Evolutionary conservation across 2,888 invertebrate genomes (phyloP).

Genomic region (Podabrus alpinus): DNA sequence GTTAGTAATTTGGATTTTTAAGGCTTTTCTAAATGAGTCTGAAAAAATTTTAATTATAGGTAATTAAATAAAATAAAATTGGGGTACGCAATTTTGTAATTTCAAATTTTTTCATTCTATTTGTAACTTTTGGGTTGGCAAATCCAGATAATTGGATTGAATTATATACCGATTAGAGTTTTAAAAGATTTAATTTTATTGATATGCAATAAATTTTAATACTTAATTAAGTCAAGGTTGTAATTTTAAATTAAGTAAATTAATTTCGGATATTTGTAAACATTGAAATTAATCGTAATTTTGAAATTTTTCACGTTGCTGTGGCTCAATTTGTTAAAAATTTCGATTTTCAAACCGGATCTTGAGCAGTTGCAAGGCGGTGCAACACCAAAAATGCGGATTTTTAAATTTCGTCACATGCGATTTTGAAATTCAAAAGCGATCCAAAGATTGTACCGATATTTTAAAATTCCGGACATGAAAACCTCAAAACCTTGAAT

Average conservation of each 20-base stretch:
- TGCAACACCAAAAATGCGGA: not conserved
- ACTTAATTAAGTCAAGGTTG: slow-evolving; percentile 5
- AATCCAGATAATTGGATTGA: not conserved
- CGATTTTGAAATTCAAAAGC: not conserved
- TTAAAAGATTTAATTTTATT: not conserved
- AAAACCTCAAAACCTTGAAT: not conserved
- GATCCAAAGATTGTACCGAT: not conserved
- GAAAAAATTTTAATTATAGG: not conserved
- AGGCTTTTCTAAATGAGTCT: too few relatives aligned
- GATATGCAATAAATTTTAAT: not conserved
- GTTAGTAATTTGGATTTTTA: not conserved
- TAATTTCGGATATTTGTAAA: not conserved
- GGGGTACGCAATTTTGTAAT: not conserved
- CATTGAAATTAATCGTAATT: not conserved
- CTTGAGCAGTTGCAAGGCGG: not conserved
- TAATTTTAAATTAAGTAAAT: not conserved
- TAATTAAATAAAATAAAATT: not conserved
- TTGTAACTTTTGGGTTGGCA: not conserved
- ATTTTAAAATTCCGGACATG: not conserved
- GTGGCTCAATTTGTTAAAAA: not conserved
- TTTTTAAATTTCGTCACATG: too few relatives aligned
- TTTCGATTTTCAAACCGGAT: not conserved
- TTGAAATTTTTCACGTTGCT: not conserved
- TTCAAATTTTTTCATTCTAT: not conserved
- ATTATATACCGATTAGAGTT: not conserved